phyloP scores from a whole-genome alignment of 2,888 invertebrate genomes.

The Lasioglossum calceatum region DNA sequence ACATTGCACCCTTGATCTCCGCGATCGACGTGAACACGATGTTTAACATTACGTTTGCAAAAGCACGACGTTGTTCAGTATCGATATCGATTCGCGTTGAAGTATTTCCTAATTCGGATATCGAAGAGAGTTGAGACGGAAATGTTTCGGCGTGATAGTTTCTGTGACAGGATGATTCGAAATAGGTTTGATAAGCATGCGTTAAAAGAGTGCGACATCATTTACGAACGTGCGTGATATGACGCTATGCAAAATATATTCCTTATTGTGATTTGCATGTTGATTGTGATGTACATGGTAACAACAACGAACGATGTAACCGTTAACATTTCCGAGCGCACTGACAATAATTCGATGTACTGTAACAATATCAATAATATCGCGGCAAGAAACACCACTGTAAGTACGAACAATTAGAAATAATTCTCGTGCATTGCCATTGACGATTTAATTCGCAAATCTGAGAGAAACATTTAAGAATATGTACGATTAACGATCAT shows the following conservation, averaged over 20 bases:
- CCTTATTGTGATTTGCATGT: constrained; percentile 69
- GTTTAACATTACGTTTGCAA: background rate
- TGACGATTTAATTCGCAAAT: background rate
- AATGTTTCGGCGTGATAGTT: constrained; percentile 14
- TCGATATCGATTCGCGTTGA: constrained; percentile 11
- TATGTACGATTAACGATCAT: background rate
- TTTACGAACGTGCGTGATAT: constrained; percentile 63
- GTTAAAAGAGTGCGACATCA: constrained; percentile 38
- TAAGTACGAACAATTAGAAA: constrained; percentile 23
- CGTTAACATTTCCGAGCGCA: background rate
- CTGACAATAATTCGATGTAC: constrained; percentile 15
- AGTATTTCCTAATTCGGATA: background rate
- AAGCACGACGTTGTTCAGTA: background rate
- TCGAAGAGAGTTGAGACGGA: background rate
- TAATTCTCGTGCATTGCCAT: background rate
- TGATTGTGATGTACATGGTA: constrained; percentile 70
- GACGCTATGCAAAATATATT: constrained; percentile 69
- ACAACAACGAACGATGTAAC: constrained; percentile 59
- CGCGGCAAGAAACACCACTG: constrained; percentile 11
- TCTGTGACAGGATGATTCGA: constrained; percentile 45
- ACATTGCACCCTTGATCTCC: background rate
- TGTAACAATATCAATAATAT: constrained; percentile 16
- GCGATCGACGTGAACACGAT: background rate
- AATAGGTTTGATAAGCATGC: constrained; percentile 17
- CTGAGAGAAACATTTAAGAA: background rate